These are phyloP conservation scores for Diorhabda carinulata DNA, from an alignment of 1,140 invertebrate genomes.

Conservation along the genomic window DNA sequence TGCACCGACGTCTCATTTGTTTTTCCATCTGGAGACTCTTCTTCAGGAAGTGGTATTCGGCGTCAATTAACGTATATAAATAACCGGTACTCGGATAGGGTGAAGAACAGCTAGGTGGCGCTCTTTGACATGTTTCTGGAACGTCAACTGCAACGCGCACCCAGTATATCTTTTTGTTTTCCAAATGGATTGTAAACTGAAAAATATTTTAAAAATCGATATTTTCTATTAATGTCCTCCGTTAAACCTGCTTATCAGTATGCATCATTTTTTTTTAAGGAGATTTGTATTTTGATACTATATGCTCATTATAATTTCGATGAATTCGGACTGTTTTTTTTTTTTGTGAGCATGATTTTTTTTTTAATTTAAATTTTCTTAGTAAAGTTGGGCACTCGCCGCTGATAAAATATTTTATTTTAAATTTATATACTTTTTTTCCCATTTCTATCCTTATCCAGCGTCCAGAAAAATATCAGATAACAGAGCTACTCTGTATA, in stretches of 20 bases:
- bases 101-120: no score
- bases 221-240: not conserved
- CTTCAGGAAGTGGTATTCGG: no score
- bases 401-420: not conserved
- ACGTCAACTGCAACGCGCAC: no score
- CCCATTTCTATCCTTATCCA: not conserved
- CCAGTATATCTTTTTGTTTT: no score
- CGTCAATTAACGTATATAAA: no score
- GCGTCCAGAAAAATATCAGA: conserved; percentile 16
- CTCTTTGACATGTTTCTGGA: no score
- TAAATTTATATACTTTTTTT: not conserved
- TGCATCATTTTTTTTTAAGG: conserved; percentile 1
- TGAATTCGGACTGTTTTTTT: conserved; percentile 10
- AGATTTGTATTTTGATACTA: not conserved
- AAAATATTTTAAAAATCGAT: no score
- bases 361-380: not conserved
- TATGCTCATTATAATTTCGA: conserved; percentile 9
- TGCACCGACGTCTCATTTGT: no score
- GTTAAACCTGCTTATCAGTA: conserved; percentile 9
- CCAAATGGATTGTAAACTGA: no score
- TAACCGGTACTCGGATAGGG: no score
- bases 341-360: not conserved
- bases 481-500: conserved; percentile 34
- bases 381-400: not conserved
- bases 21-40: no score